These are phyloP conservation scores for Psilopogon haemacephalus DNA, from an alignment of 2,113 vertebrate genomes.

Conservation along the genomic window DNA sequence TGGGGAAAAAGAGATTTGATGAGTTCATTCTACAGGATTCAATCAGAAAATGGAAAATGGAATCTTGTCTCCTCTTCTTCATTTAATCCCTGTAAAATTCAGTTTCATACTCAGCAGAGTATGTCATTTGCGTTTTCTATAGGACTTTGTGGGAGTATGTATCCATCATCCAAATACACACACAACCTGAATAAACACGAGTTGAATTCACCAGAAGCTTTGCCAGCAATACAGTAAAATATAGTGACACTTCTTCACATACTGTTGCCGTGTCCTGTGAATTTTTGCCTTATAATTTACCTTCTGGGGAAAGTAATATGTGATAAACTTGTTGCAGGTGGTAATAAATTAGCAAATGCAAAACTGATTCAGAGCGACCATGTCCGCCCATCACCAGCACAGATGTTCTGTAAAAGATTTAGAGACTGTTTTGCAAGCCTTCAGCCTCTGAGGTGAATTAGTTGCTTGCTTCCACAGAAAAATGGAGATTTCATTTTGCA, in stretches of 20 bases:
- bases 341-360: conserved; percentile 53
- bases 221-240: not conserved
- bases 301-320: conserved; percentile 41
- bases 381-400: conserved; percentile 30
- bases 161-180: not conserved
- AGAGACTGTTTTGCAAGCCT: conserved; percentile 33
- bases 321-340: conserved; percentile 44
- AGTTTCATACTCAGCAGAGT: not conserved
- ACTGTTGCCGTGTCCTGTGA: not conserved
- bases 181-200: not conserved
- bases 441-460: conserved; percentile 42
- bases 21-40: not conserved
- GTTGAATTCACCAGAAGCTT: not conserved
- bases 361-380: not conserved
- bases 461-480: not conserved
- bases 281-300: conserved; percentile 26
- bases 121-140: conserved; percentile 13
- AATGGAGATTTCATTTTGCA: not conserved
- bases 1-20: not conserved
- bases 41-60: not conserved
- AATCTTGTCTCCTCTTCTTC: not conserved
- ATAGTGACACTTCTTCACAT: conserved; percentile 5
- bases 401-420: conserved; percentile 70
- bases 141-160: not conserved
- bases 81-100: conserved; percentile 3